Percentiles rank a stretch among this genome's conserved stretches.
Evolutionary conservation across 2,113 vertebrate genomes (phyloP).

Genomic region (Podocnemis expansa): DNA sequence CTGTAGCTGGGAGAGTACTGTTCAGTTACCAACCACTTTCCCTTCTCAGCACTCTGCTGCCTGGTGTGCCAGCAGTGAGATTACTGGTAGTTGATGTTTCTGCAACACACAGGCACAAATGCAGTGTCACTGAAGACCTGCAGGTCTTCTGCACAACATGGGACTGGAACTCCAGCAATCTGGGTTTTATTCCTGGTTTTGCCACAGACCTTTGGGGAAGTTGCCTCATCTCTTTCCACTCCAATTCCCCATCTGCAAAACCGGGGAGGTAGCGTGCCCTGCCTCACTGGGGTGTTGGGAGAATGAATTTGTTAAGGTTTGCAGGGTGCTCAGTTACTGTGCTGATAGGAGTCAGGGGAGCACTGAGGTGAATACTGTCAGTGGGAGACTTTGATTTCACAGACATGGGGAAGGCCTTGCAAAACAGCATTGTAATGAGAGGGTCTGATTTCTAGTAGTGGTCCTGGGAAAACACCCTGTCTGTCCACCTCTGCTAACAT

Average conservation of each 20-base stretch:
- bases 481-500: neutral
- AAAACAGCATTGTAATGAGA: neutral
- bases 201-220: neutral
- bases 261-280: rapidly evolving
- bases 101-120: too few relatives aligned
- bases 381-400: neutral
- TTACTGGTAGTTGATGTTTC: too few relatives aligned
- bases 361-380: neutral
- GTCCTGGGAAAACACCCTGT: too few relatives aligned
- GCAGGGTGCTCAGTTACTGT: too few relatives aligned
- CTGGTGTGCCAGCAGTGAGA: too few relatives aligned
- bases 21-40: too few relatives aligned
- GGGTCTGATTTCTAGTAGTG: too few relatives aligned
- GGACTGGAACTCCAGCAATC: neutral
- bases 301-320: neutral
- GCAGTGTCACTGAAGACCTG: neutral
- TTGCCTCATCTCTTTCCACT: rapidly evolving
- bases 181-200: rapidly evolving
- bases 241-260: neutral
- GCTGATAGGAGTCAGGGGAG: neutral
- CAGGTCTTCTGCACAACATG: neutral
- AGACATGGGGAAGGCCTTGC: neutral
- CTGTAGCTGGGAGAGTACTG: neutral
- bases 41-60: neutral
- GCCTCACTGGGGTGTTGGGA: neutral